phyloP scores from a whole-genome alignment of 2,888 invertebrate species.

The Physocephala rufipes region DNA sequence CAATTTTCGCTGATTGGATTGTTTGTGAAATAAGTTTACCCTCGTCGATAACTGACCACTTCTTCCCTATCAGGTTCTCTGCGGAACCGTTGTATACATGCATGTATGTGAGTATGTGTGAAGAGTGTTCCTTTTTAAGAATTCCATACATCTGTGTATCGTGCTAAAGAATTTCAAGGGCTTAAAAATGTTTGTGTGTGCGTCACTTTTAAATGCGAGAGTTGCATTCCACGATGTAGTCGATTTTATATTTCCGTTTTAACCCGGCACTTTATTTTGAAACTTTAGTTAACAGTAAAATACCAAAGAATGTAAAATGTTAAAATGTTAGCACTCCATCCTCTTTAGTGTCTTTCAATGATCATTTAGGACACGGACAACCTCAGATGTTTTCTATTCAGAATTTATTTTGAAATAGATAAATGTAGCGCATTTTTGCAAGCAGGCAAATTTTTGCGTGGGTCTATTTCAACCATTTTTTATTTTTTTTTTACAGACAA shows the following conservation, averaged over 20 bases:
- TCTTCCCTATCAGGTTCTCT: neutral
- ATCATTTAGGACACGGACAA: too few relatives aligned
- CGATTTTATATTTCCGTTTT: too few relatives aligned
- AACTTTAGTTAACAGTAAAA: too few relatives aligned
- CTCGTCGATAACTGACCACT: too few relatives aligned
- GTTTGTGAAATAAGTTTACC: too few relatives aligned
- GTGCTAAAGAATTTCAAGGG: neutral
- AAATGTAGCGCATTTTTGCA: neutral
- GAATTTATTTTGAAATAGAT: neutral
- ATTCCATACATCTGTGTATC: neutral
- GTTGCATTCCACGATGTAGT: neutral
- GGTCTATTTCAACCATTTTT: too few relatives aligned
- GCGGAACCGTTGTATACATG: neutral
- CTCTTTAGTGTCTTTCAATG: too few relatives aligned
- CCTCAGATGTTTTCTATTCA: neutral
- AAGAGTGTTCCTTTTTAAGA: conserved; percentile 3
- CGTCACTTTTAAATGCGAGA: conserved; percentile 12
- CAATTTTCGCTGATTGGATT: too few relatives aligned
- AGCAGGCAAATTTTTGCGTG: too few relatives aligned
- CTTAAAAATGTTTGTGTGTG: neutral
- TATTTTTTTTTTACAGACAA: too few relatives aligned
- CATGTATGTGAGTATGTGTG: neutral
- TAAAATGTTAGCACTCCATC: neutral
- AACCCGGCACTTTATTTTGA: too few relatives aligned
- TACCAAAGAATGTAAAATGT: neutral